Evolutionary conservation across 2,888 invertebrate genomes (phyloP), one percentile per base, ranked within the genome.

Genomic region (Nomada fabriciana): DNA sequence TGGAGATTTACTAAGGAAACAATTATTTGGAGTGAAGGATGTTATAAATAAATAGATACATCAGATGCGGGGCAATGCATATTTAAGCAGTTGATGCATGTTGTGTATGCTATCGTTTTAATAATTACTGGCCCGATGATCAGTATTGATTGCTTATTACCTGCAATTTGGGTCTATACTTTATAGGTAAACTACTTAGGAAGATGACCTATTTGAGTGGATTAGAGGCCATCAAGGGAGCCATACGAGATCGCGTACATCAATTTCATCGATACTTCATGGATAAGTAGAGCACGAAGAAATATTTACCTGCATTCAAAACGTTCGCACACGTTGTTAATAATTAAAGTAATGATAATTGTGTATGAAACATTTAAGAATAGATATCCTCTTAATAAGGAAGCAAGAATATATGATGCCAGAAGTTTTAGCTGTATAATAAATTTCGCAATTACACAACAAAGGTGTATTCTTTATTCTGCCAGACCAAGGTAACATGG

Each of bases 121-220:
- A 65, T 65, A 50, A 52, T 13, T 50, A 65, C 50, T 29, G 65
- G n/a, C 65, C n/a, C n/a, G 29, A 18, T 65, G 47, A 65, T 29
- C 65, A 25, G 25, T 50, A 50, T 52, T 18, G 68, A 36, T 68
- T 68, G 55, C 36, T 68, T 68, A 68, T 68, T 68, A 57, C 15
- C 15, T 42, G 15, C 55, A 55, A 18, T 55, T 57, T 55, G 42
- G 18, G n/a, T 18, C 61, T 61, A 43, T 43, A 61, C 20, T 25
- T 55, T 25, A 53, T 20, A 29, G 18, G 68, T 36, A 55, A 55
- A 42, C 68, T 55, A 55, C 42, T 68, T 55, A 55, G 68, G 18
- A 42, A 57, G 68, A 68, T 68, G 68, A 68, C 68, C 68, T 68
- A 55, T 42, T 68, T 68, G 23, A 68, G 55, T 55, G 68, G 68